These are phyloP conservation scores for Thereva nobilitata DNA, from an alignment of 2,888 invertebrate genomes.

Conservation along the genomic window DNA sequence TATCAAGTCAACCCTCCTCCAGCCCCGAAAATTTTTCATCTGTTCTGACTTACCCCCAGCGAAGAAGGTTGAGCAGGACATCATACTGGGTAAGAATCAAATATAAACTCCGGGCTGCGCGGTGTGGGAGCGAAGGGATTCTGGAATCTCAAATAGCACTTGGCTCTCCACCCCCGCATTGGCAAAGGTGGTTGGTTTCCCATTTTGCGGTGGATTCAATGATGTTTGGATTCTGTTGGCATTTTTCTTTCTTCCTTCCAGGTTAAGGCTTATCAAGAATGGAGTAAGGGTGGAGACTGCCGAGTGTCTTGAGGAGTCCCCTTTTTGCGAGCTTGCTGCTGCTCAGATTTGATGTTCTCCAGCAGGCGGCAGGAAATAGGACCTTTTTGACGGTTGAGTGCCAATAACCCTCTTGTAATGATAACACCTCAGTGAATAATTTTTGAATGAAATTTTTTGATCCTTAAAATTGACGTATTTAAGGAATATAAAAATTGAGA, in stretches of 20 bases:
- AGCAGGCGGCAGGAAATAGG: neutral
- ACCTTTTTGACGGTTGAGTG: slow-evolving; percentile 5
- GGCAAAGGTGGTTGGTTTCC: neutral
- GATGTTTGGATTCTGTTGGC: slow-evolving; percentile 26
- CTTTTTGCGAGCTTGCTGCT: neutral
- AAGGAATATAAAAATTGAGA: too few species aligned
- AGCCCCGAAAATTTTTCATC: slow-evolving; percentile 9
- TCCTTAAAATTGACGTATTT: neutral
- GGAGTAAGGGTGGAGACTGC: neutral
- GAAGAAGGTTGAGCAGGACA: slow-evolving; percentile 17
- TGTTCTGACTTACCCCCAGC: slow-evolving; percentile 25
- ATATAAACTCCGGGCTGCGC: neutral
- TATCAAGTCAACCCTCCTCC: slow-evolving; percentile 22
- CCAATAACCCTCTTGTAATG: slow-evolving; percentile 14
- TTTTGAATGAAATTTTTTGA: slow-evolving; percentile 14
- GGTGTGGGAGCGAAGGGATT: neutral
- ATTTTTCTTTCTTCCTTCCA: neutral
- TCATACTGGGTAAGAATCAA: neutral
- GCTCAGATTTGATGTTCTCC: neutral
- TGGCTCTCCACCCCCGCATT: neutral
- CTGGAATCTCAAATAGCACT: slow-evolving; percentile 13
- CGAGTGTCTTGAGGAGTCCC: neutral
- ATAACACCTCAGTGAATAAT: slow-evolving; percentile 17
- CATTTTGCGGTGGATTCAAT: slow-evolving; percentile 31
- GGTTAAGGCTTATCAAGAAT: neutral